Conservation (phyloP, 1,140 invertebrate species). For the Pemphigus obesinymphae region DNA sequence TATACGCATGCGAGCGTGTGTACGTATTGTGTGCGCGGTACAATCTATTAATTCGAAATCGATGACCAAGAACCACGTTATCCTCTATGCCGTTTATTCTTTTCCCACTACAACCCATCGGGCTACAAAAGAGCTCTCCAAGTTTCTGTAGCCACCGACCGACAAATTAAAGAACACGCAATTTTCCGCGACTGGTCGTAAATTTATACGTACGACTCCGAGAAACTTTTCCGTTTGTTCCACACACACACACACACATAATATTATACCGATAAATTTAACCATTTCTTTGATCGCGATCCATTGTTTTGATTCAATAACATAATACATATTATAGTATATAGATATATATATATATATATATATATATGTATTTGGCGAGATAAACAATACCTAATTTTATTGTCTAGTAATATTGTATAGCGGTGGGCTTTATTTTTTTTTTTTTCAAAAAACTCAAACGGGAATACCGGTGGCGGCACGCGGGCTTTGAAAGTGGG, state of each 20-base stretch:
- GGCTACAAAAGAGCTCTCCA: background rate
- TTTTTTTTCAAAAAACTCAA: no score
- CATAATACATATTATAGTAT: no score
- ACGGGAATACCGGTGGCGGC: no score
- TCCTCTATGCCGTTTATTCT: constrained; percentile 2
- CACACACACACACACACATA: background rate
- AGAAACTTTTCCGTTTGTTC: constrained; percentile 35
- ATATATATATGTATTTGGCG: no score
- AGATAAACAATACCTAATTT: no score
- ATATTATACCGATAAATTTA: constrained; percentile 12
- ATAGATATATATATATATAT: no score
- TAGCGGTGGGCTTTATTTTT: no score
- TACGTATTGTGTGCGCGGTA: background rate
- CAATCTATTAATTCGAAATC: constrained; percentile 31
- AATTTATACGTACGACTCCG: constrained; percentile 15
- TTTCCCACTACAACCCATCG: constrained; percentile 1
- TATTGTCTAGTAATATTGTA: no score
- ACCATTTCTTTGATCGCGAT: background rate
- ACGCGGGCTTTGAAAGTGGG: no score
- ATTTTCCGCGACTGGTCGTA: no score
- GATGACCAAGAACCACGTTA: background rate
- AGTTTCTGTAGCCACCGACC: constrained; percentile 10
- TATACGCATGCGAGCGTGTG: background rate
- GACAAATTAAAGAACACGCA: constrained; percentile 9
- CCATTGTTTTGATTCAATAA: constrained; percentile 7